Evolutionary conservation across 2,113 vertebrate species (phyloP).

Genomic region (Capreolus pygargus): DNA sequence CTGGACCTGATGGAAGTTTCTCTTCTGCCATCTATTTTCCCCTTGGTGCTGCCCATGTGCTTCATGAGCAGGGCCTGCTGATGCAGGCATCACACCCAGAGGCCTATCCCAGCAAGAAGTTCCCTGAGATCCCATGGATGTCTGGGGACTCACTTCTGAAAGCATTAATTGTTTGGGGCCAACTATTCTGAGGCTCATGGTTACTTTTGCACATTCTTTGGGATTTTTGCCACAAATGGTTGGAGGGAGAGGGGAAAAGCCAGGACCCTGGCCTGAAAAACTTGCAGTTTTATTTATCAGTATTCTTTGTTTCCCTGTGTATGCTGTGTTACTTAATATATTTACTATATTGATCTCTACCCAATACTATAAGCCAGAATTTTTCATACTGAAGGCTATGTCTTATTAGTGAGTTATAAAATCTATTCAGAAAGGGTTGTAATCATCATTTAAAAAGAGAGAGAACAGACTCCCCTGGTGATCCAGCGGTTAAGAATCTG

Average conservation of each 20-base stretch:
- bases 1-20: neutral
- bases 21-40: neutral
- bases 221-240: neutral
- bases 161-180: neutral
- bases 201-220: neutral
- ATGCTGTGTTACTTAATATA: neutral
- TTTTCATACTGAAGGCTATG: neutral
- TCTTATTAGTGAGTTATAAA: neutral
- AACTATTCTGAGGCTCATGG: neutral
- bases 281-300: neutral
- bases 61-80: neutral
- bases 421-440: neutral
- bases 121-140: neutral
- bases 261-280: neutral
- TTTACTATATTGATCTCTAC: neutral
- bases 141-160: neutral
- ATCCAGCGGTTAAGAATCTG: neutral
- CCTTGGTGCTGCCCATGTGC: neutral
- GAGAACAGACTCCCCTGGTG: neutral
- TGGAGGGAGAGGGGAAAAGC: neutral
- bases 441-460: neutral
- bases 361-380: neutral
- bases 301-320: neutral
- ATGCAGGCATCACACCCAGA: neutral
- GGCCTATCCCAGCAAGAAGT: neutral